Percentiles rank a stretch among this genome's conserved stretches.
These are phyloP conservation scores for Agrypnus murinus DNA, from an alignment of 2,888 invertebrate species.

Conservation along the genomic window DNA sequence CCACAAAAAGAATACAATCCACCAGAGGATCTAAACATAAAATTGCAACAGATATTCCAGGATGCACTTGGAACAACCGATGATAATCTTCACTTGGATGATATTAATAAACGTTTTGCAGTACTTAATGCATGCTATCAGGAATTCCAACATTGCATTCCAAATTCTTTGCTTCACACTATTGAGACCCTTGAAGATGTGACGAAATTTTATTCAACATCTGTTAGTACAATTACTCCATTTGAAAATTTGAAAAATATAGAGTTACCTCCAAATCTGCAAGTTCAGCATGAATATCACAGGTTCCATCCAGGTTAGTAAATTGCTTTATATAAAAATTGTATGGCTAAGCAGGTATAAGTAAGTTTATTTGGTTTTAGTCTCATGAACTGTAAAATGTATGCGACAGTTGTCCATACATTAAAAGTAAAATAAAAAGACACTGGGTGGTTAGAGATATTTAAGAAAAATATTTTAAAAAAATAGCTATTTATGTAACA, in stretches of 20 bases:
- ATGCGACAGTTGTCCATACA: too few species aligned
- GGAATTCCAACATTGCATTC: slow-evolving; percentile 84
- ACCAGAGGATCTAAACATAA: slow-evolving; percentile 77
- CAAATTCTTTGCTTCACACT: slow-evolving; percentile 86
- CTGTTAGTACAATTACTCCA: slow-evolving; percentile 81
- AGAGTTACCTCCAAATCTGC: slow-evolving; percentile 90
- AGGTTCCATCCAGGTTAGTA: slow-evolving; percentile 86
- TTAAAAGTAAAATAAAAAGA: not conserved
- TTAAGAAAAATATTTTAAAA: too few species aligned
- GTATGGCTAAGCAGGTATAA: too few species aligned
- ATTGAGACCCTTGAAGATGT: slow-evolving; percentile 86
- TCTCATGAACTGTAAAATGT: too few species aligned
- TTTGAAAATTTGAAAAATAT: slow-evolving; percentile 81
- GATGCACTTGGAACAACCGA: slow-evolving; percentile 72
- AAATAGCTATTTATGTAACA: too few species aligned
- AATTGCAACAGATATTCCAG: slow-evolving; percentile 77
- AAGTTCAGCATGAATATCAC: slow-evolving; percentile 86
- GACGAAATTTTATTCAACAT: slow-evolving; percentile 81
- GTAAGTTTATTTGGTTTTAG: not conserved
- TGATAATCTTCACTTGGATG: slow-evolving; percentile 71
- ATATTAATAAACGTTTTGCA: slow-evolving; percentile 77
- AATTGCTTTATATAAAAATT: not conserved
- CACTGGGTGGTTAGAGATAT: too few species aligned
- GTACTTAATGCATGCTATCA: slow-evolving; percentile 81
- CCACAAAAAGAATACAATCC: slow-evolving; percentile 85